Evolutionary conservation across 2,797 vertebrate species (phyloP).

Genomic region (Eospalax fontanierii): DNA sequence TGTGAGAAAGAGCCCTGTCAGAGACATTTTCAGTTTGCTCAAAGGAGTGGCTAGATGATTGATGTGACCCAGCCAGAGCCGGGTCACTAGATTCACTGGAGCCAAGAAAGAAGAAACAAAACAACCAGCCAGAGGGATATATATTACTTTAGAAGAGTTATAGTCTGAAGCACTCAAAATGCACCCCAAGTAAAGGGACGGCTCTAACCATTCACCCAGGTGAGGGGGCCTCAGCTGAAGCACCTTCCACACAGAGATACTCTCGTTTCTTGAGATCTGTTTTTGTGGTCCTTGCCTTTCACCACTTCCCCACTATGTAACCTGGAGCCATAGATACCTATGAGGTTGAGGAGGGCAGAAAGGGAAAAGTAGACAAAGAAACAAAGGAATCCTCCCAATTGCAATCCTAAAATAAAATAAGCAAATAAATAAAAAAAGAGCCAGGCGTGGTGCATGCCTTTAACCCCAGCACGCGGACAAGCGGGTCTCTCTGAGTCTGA

Average conservation of each 20-base stretch:
- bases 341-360: neutral
- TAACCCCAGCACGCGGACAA: too few species aligned
- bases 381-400: neutral
- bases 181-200: neutral
- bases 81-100: neutral
- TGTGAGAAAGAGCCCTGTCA: neutral
- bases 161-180: neutral
- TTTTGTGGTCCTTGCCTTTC: neutral
- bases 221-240: neutral
- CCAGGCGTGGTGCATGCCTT: too few species aligned
- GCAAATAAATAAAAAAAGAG: too few species aligned
- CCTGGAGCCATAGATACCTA: neutral
- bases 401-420: too few species aligned
- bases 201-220: neutral
- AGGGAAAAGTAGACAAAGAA: neutral
- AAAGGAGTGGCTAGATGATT: neutral
- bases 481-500: too few species aligned
- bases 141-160: neutral
- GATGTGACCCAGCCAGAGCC: neutral
- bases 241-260: neutral
- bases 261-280: neutral
- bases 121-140: neutral
- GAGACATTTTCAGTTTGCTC: neutral
- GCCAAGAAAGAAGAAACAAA: constrained; percentile 24
- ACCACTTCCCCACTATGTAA: too few species aligned